A percentile compares a stretch with the other conserved stretches of the same genome.
These are phyloP conservation scores for Drosophila pandora DNA, from an alignment of 1,140 invertebrate genomes.

Conservation along the genomic window DNA sequence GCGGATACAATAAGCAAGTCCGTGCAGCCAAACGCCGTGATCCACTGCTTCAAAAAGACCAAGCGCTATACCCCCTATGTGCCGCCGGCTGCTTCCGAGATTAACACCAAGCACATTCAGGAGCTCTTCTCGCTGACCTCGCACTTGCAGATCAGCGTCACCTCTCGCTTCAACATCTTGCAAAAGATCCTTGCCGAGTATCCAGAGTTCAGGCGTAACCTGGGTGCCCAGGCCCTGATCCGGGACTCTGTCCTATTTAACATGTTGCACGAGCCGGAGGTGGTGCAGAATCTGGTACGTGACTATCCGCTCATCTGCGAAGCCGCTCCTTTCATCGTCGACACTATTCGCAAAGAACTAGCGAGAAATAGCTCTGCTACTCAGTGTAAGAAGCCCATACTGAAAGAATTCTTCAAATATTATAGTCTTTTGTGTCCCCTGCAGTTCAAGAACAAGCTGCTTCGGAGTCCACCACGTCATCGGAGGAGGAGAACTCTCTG, in stretches of 20 bases:
- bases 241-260: slow-evolving; percentile 80
- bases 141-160: slow-evolving; percentile 77
- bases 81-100: slow-evolving; percentile 57
- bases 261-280: slow-evolving; percentile 71
- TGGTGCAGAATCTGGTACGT: slow-evolving; percentile 70
- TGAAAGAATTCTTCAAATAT: background rate
- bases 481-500: slow-evolving; percentile 79
- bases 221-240: slow-evolving; percentile 77
- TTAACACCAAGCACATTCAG: slow-evolving; percentile 67
- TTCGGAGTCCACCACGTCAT: slow-evolving; percentile 77
- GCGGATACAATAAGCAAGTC: slow-evolving; percentile 33
- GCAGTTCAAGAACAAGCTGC: slow-evolving; percentile 76
- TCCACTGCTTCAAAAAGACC: slow-evolving; percentile 76
- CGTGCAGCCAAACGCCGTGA: slow-evolving; percentile 63
- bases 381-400: slow-evolving; percentile 45
- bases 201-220: slow-evolving; percentile 80
- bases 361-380: slow-evolving; percentile 67
- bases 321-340: slow-evolving; percentile 76
- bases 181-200: slow-evolving; percentile 79
- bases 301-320: slow-evolving; percentile 80
- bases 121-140: slow-evolving; percentile 76
- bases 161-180: slow-evolving; percentile 73
- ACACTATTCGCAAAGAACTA: slow-evolving; percentile 77
- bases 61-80: slow-evolving; percentile 64
- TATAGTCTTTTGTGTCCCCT: background rate